Base-by-base conservation (phyloP, 2,113 vertebrate genomes). In the Calidris pugnax region DNA sequence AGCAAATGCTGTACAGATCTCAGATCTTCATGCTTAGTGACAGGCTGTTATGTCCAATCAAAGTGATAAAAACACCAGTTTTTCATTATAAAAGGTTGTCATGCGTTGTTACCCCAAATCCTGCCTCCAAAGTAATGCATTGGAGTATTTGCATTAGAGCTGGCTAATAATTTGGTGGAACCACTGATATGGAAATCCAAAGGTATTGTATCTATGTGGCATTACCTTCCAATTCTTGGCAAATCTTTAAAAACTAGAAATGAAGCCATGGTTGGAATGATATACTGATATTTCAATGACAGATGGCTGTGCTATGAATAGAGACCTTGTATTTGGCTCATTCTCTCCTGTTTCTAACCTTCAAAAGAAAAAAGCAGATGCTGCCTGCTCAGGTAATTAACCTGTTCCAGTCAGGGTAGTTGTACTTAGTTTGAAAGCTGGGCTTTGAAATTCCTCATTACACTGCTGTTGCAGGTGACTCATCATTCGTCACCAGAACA, bases 281-380 rank as follows among this genome's bases (percentile, higher is more conserved):
- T 48, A 8, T 3, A 18, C 8, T 48, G 77, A 45, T 39, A 74
- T 37, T 81, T 56, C 76, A 66, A 3, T 85, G 80, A 69, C 78
- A 94, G 85, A 89, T 90, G 76, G 71, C 55, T 62, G 35, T 69
- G 45, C 86, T 95, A 64, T 82, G 57, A 94, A 84, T 77, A 92
- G 88, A 55, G 63, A 14, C 57, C 27, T 90, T 88, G 60, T 47
- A 14, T 89, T 90, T 92, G 73, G 22, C 63, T 95, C 53, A 32
- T 87, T 85, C 22, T 60, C 28, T 74, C 37, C 14, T 56, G 1
- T 82, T 88, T 77, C 13, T 50, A 28, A 43, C 41, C 14, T 60
- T 51, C 56, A 73, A 39, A 87, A 90, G 60, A 27, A 64, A 77
- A 88, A 77, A 32, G 7, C 33, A 84, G 48, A 7, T 63, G 5